Percentiles rank a stretch among this genome's conserved stretches.
These are phyloP conservation scores for Chrysaora quinquecirrha DNA, from an alignment of 30 jellyfish, hydroid and myxozoan genomes.

Conservation along the genomic window DNA sequence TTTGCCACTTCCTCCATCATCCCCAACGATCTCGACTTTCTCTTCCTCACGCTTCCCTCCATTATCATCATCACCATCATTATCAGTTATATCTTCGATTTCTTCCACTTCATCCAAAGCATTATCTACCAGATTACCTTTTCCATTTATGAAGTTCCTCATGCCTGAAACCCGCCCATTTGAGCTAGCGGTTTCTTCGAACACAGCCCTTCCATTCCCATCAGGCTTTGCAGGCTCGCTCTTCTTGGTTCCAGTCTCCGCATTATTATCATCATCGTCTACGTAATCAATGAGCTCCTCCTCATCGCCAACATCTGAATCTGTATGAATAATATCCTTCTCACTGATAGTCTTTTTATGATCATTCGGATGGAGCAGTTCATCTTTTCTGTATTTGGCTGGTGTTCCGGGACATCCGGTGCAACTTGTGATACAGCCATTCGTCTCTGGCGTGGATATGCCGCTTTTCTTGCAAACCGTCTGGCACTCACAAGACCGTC, in stretches of 20 bases:
- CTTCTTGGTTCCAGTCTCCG: slow-evolving; percentile 30
- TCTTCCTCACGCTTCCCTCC: slow-evolving; percentile 40
- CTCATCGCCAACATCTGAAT: slow-evolving; percentile 32
- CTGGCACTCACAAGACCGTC: slow-evolving; percentile 74
- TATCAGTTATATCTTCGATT: slow-evolving; percentile 56
- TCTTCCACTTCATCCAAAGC: slow-evolving; percentile 57
- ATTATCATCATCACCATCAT: slow-evolving; percentile 51
- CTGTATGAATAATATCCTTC: slow-evolving; percentile 26
- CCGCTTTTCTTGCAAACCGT: slow-evolving; percentile 77
- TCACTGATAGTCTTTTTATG: slow-evolving; percentile 9
- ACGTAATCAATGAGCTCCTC: slow-evolving; percentile 63
- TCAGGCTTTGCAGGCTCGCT: slow-evolving; percentile 38
- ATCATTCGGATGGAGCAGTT: background rate
- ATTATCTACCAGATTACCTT: too few species aligned
- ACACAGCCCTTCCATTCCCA: too few species aligned
- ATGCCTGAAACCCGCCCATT: background rate
- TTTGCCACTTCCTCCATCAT: slow-evolving; percentile 32
- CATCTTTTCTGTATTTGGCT: slow-evolving; percentile 20
- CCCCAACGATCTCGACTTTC: slow-evolving; percentile 38
- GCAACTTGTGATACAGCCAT: slow-evolving; percentile 53
- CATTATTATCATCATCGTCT: slow-evolving; percentile 33
- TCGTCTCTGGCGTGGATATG: slow-evolving; percentile 18
- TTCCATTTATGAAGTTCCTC: background rate
- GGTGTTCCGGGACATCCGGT: slow-evolving; percentile 59
- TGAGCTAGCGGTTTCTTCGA: background rate